Percentiles rank a stretch among this genome's conserved stretches.
Conservation (phyloP, 1,140 invertebrate genomes). For the Cyclargus thomasi region DNA sequence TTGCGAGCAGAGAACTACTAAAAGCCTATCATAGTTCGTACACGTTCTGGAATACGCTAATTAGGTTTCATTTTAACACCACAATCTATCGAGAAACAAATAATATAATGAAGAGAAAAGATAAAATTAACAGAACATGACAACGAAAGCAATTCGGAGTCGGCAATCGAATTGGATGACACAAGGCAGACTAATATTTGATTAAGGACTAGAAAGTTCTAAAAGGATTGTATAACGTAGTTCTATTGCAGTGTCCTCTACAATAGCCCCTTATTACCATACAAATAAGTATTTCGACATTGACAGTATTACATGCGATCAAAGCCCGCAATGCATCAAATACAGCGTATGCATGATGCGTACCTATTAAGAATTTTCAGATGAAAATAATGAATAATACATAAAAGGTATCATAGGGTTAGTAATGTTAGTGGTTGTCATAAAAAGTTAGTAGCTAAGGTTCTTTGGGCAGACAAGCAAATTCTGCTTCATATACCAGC, state of each 20-base stretch:
- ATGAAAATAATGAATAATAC: background rate
- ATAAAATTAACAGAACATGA: no score
- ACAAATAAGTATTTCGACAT: background rate
- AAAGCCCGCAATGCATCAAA: constrained; percentile 51
- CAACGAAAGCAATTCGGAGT: no score
- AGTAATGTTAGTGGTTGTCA: no score
- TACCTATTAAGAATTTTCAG: background rate
- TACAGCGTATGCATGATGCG: background rate
- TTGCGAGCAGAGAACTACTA: background rate
- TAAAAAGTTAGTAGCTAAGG: background rate
- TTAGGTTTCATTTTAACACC: no score
- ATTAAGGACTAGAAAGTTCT: background rate
- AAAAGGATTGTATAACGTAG: background rate
- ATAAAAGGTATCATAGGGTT: background rate
- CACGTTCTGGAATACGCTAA: no score
- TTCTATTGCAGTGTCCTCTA: background rate
- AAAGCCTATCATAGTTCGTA: no score
- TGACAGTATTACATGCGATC: constrained; percentile 13
- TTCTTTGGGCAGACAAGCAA: no score
- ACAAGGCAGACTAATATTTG: background rate
- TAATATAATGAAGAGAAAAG: no score
- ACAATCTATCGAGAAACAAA: no score
- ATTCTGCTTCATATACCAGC: background rate
- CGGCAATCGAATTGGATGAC: no score
- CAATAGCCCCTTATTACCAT: background rate